A percentile compares a stretch with the other conserved stretches of the same genome.
phyloP scores from a whole-genome alignment of 2,888 invertebrate genomes.

The Apoderus coryli region DNA sequence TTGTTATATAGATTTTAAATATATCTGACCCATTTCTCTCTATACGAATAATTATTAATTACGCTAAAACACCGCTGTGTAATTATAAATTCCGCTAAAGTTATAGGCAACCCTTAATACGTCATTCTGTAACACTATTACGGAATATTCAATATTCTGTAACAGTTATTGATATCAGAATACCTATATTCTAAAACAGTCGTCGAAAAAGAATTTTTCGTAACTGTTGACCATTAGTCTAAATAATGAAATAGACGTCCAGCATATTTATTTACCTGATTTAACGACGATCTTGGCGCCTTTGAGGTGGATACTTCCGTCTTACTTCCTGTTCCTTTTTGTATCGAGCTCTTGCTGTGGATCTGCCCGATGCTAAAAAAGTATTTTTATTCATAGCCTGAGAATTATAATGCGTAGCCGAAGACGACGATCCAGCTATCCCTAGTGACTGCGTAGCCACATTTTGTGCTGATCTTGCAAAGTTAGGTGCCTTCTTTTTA shows the following conservation, averaged over 20 bases:
- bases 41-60: too few relatives aligned
- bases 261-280: slow-evolving; percentile 5
- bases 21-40: too few relatives aligned
- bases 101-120: too few relatives aligned
- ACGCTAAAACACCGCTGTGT: too few relatives aligned
- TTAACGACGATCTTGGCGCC: slow-evolving; percentile 5
- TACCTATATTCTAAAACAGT: too few relatives aligned
- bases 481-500: slow-evolving; percentile 5
- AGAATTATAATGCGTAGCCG: slow-evolving; percentile 1
- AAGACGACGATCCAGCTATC: slow-evolving; percentile 8
- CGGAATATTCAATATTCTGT: too few relatives aligned
- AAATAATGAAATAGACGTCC: slow-evolving; percentile 10
- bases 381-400: slow-evolving; percentile 8
- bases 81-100: too few relatives aligned
- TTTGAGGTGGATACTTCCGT: slow-evolving; percentile 5
- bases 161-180: too few relatives aligned
- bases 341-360: slow-evolving; percentile 6
- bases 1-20: too few relatives aligned
- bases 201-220: slow-evolving; percentile 4
- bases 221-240: slow-evolving; percentile 9
- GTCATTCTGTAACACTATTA: too few relatives aligned
- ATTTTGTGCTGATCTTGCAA: slow-evolving; percentile 8
- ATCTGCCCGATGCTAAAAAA: slow-evolving; percentile 2
- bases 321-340: slow-evolving; percentile 5
- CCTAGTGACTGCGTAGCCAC: slow-evolving; percentile 4